Percentiles rank a stretch among this genome's conserved stretches.
Conservation (phyloP, 2,113 vertebrate species). For the Pantherophis guttatus region DNA sequence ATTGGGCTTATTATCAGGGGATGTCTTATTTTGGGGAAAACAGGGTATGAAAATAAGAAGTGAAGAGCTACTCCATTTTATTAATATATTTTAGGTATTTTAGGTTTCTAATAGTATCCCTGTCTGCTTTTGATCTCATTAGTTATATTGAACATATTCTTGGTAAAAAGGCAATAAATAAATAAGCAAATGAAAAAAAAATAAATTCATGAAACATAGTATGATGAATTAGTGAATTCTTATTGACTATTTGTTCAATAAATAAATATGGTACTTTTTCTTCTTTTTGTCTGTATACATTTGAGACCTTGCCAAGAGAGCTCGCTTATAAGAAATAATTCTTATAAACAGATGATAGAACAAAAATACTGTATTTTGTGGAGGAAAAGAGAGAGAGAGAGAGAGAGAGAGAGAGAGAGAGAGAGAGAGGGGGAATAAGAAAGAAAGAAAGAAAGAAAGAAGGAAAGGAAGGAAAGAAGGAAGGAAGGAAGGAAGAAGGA, state of each 20-base stretch:
- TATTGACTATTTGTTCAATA: background rate
- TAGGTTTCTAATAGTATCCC: background rate
- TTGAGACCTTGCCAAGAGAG: background rate
- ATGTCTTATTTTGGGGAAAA: too few relatives aligned
- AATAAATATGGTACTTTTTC: background rate
- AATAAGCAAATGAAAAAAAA: background rate
- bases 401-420: too few relatives aligned
- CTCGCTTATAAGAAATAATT: background rate
- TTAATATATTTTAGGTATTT: background rate
- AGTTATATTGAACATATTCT: background rate
- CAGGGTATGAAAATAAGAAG: background rate
- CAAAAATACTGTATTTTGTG: background rate
- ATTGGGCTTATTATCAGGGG: too few relatives aligned
- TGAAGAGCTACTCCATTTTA: background rate
- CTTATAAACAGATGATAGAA: background rate
- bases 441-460: too few relatives aligned
- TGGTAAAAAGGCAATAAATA: background rate
- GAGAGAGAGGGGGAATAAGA: too few relatives aligned
- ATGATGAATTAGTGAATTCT: background rate
- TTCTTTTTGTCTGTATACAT: background rate
- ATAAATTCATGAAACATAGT: background rate
- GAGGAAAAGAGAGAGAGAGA: background rate
- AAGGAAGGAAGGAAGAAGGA: too few relatives aligned
- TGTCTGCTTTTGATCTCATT: background rate
- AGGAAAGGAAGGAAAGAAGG: too few relatives aligned